Evolutionary conservation across 2,888 invertebrate species (phyloP).

Genomic region (Ochropleura plecta): DNA sequence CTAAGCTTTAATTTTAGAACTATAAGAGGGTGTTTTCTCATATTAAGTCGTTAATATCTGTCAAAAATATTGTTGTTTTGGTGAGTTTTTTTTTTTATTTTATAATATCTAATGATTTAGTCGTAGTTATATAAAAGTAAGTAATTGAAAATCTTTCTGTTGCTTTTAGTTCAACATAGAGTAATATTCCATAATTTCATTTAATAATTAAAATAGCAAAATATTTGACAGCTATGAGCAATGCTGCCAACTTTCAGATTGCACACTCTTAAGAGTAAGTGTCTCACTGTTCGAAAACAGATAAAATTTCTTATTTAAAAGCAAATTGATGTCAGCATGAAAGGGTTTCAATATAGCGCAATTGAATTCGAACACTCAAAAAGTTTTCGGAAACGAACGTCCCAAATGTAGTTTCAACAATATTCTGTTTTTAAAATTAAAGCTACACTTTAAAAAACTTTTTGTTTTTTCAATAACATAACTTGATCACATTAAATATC

Average conservation of each 20-base stretch:
- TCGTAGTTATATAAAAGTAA: too few relatives aligned
- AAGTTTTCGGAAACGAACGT: background rate
- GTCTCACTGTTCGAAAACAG: background rate
- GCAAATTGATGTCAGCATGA: conserved; percentile 4
- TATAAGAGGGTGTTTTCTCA: background rate
- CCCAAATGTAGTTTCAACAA: background rate
- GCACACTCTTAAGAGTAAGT: background rate
- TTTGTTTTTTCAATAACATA: background rate
- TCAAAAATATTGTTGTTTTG: too few relatives aligned
- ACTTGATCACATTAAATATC: background rate
- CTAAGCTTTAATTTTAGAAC: background rate
- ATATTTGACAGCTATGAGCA: too few relatives aligned
- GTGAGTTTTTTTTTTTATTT: too few relatives aligned
- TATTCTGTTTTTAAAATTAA: background rate
- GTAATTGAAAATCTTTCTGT: too few relatives aligned
- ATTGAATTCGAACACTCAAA: background rate
- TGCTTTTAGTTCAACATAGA: too few relatives aligned
- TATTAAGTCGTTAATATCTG: too few relatives aligned
- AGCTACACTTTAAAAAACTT: background rate
- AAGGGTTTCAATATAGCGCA: conserved; percentile 25
- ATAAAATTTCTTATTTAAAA: conserved; percentile 6
- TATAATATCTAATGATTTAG: too few relatives aligned
- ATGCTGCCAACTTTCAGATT: too few relatives aligned
- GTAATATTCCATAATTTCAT: too few relatives aligned
- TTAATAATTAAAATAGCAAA: too few relatives aligned